Evolutionary conservation across 2,797 vertebrate species (phyloP).

Genomic region (Phataginus tetradactyla): DNA sequence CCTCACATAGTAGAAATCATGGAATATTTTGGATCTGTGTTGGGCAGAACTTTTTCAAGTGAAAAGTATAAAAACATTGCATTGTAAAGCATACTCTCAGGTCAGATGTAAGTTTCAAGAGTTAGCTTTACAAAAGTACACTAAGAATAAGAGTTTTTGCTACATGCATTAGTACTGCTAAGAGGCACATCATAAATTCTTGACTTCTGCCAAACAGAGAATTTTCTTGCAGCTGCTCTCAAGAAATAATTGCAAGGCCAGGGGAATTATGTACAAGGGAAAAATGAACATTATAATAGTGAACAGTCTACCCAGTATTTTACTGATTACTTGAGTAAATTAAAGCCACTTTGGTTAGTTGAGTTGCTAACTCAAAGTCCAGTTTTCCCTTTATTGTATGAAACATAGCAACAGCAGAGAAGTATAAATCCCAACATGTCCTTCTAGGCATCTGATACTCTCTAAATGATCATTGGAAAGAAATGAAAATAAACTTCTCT

Average conservation of each 20-base stretch:
- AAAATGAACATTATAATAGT: slow-evolving; percentile 82
- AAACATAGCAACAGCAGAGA: slow-evolving; percentile 52
- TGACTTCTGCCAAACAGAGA: slow-evolving; percentile 82
- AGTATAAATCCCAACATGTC: slow-evolving; percentile 26
- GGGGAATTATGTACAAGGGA: slow-evolving; percentile 71
- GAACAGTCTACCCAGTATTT: slow-evolving; percentile 77
- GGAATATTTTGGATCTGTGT: neutral
- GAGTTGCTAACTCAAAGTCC: slow-evolving; percentile 76
- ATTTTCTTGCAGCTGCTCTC: slow-evolving; percentile 72
- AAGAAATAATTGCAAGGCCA: slow-evolving; percentile 83
- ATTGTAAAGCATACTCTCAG: slow-evolving; percentile 51
- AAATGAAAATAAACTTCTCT: neutral
- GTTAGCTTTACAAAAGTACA: slow-evolving; percentile 60
- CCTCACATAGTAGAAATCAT: neutral
- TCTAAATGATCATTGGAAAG: slow-evolving; percentile 56
- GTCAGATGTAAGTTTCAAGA: slow-evolving; percentile 71
- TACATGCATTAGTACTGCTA: slow-evolving; percentile 75
- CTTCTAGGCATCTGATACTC: slow-evolving; percentile 51
- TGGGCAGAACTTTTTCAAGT: neutral
- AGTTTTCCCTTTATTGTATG: slow-evolving; percentile 72
- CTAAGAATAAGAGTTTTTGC: slow-evolving; percentile 75
- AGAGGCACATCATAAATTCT: slow-evolving; percentile 83
- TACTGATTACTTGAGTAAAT: slow-evolving; percentile 77
- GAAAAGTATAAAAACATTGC: slow-evolving; percentile 31
- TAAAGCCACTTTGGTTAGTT: slow-evolving; percentile 74